phyloP scores from a whole-genome alignment of 2,113 vertebrate species.

The Ondatra zibethicus region DNA sequence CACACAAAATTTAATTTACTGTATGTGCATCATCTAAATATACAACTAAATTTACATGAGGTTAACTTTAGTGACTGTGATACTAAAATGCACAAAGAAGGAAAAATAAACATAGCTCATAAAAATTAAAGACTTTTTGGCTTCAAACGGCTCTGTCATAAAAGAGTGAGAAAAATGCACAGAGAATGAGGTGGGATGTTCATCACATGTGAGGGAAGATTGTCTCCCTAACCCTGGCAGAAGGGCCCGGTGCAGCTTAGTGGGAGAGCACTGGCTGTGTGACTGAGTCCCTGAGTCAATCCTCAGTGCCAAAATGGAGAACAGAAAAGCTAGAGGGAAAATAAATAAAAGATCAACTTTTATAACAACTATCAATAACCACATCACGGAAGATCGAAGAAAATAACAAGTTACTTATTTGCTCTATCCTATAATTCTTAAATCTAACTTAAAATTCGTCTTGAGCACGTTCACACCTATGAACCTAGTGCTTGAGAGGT shows the following conservation, averaged over 20 bases:
- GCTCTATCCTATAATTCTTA: slow-evolving; percentile 11
- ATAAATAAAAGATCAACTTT: not conserved
- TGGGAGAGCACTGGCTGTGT: not conserved
- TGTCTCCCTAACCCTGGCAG: not conserved
- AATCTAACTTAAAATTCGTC: slow-evolving; percentile 27
- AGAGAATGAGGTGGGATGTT: not conserved
- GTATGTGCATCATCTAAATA: not conserved
- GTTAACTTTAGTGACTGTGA: too few species aligned
- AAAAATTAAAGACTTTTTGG: not conserved
- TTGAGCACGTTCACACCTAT: not conserved
- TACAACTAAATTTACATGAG: not conserved
- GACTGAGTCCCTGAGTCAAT: not conserved
- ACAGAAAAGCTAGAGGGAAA: slow-evolving; percentile 3
- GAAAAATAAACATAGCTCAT: not conserved
- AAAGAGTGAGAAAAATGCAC: not conserved
- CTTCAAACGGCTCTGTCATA: not conserved
- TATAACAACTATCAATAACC: slow-evolving; percentile 3
- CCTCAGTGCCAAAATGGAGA: not conserved
- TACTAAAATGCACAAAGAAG: not conserved
- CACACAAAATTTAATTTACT: not conserved
- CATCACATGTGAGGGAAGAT: not conserved
- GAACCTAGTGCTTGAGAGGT: not conserved
- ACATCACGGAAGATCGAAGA: slow-evolving; percentile 3
- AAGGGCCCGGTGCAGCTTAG: not conserved
- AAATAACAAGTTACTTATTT: slow-evolving; percentile 8